Evolutionary conservation across 1,140 invertebrate genomes (phyloP).

Genomic region (Thereuonema tuberculata): DNA sequence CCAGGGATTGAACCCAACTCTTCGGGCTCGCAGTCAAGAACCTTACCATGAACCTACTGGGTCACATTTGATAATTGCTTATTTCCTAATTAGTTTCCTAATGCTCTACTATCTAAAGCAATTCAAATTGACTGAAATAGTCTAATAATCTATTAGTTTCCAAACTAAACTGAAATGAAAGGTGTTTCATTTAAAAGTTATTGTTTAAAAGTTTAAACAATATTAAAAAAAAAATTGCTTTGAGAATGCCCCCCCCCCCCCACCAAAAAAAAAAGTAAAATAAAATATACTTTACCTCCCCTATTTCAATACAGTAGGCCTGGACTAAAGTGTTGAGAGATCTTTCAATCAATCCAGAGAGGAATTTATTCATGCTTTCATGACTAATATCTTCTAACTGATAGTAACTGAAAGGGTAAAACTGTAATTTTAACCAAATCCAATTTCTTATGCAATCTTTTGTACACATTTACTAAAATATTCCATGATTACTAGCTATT

Average conservation of each 20-base stretch:
- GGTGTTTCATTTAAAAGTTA: conserved; percentile 4
- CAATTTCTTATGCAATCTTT: too few species aligned
- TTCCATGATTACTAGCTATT: too few species aligned
- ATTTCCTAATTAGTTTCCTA: too few species aligned
- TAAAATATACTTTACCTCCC: conserved; percentile 31
- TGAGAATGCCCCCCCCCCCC: too few species aligned
- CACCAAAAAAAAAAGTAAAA: conserved; percentile 13
- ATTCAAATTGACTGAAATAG: neutral
- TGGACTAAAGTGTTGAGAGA: conserved; percentile 52
- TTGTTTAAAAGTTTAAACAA: conserved; percentile 9
- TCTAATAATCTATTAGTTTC: neutral
- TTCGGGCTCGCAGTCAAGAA: too few species aligned
- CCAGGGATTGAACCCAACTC: too few species aligned
- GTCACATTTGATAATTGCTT: too few species aligned
- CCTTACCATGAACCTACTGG: too few species aligned
- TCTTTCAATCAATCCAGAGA: conserved; percentile 55
- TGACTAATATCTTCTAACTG: conserved; percentile 61
- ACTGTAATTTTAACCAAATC: too few species aligned
- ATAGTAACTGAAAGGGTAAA: conserved; percentile 55
- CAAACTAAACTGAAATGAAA: neutral
- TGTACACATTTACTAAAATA: too few species aligned
- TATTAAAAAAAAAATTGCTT: conserved; percentile 7
- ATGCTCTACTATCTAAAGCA: too few species aligned
- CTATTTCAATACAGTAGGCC: conserved; percentile 57
- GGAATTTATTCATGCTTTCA: conserved; percentile 43